A percentile compares a stretch with the other conserved stretches of the same genome.
Conservation (phyloP, 1,140 invertebrate genomes). For the Nasonia longicornis region DNA sequence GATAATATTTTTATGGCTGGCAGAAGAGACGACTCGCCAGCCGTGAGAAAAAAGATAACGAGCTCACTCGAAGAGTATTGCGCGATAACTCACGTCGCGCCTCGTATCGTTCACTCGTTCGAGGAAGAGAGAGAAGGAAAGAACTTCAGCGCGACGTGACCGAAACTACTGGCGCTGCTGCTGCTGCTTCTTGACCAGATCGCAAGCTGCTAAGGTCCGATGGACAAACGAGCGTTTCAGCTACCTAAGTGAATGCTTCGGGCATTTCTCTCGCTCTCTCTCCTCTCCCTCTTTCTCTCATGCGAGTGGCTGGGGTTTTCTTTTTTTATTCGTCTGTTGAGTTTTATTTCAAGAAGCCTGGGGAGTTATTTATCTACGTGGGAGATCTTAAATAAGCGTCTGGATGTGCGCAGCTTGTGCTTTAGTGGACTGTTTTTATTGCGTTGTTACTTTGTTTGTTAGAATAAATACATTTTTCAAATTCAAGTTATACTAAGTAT, state of each 20-base stretch:
- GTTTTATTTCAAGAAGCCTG: background rate
- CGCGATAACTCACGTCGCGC: slow-evolving; percentile 42
- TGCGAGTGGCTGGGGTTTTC: background rate
- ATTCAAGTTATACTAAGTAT: background rate
- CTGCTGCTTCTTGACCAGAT: slow-evolving; percentile 31
- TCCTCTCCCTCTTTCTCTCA: background rate
- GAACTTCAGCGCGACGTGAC: slow-evolving; percentile 30
- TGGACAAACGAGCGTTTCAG: slow-evolving; percentile 38
- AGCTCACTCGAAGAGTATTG: slow-evolving; percentile 31
- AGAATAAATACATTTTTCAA: background rate
- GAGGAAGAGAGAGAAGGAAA: background rate
- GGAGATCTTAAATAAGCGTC: slow-evolving; percentile 17
- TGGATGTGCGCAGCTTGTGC: background rate
- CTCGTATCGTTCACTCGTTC: slow-evolving; percentile 2
- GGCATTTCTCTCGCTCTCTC: background rate
- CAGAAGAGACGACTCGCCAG: background rate
- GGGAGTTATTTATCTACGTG: slow-evolving; percentile 21
- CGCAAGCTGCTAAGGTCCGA: slow-evolving; percentile 2
- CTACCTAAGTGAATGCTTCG: slow-evolving; percentile 31
- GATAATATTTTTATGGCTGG: slow-evolving; percentile 27
- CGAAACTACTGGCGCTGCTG: background rate
- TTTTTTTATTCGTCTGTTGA: background rate
- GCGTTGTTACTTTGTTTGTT: background rate
- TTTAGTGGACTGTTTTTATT: background rate
- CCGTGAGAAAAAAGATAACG: background rate